phyloP scores from a whole-genome alignment of 2,113 vertebrate genomes.

The Falco punctatus region DNA sequence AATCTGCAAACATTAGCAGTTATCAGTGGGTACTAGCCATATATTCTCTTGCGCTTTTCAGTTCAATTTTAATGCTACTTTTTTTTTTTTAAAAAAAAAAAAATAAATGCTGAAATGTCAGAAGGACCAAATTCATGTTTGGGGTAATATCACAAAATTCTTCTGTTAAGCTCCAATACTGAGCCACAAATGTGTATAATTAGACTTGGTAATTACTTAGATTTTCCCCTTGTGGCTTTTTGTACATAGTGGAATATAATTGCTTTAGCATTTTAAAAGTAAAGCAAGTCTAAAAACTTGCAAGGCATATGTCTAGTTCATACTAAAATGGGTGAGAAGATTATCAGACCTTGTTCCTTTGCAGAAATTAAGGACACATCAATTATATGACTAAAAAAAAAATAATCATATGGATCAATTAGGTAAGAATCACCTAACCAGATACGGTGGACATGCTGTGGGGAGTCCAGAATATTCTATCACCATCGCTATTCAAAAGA shows the following conservation, averaged over 20 bases:
- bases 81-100: background rate
- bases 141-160: background rate
- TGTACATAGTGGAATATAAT: slow-evolving; percentile 13
- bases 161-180: background rate
- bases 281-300: background rate
- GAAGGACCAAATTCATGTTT: background rate
- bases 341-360: background rate
- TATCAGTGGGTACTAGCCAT: background rate
- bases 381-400: background rate
- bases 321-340: background rate
- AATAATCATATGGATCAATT: background rate
- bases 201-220: slow-evolving; percentile 24
- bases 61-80: background rate
- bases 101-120: background rate
- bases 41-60: background rate
- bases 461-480: background rate
- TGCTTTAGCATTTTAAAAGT: slow-evolving; percentile 8
- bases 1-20: background rate
- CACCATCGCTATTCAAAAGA: background rate
- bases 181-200: slow-evolving; percentile 4
- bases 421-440: background rate
- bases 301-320: background rate
- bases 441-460: background rate
- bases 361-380: background rate
- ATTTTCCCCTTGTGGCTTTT: slow-evolving; percentile 42